Evolutionary conservation across 2,888 invertebrate genomes (phyloP).

Genomic region (Neria commutata): DNA sequence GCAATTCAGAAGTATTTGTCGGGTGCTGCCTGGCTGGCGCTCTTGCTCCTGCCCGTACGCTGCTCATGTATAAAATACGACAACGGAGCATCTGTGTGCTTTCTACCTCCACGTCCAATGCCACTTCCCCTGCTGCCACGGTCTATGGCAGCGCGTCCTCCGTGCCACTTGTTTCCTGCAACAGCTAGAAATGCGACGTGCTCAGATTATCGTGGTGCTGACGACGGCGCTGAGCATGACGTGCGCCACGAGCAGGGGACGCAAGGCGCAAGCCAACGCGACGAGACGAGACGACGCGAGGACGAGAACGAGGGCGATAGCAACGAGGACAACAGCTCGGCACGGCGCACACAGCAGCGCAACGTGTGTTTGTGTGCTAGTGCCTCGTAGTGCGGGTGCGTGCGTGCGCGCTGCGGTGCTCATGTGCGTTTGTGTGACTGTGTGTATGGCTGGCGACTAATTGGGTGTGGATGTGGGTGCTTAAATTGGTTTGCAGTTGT

Average conservation of each 20-base stretch:
- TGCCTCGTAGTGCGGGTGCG: background rate
- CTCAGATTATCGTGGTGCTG: slow-evolving; percentile 55
- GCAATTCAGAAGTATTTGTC: slow-evolving; percentile 59
- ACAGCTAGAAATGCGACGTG: slow-evolving; percentile 54
- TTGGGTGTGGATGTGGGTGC: slow-evolving; percentile 58
- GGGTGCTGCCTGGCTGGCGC: slow-evolving; percentile 36
- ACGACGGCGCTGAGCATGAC: slow-evolving; percentile 17
- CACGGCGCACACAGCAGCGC: background rate
- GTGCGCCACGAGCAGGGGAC: too few relatives aligned
- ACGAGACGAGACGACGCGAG: background rate
- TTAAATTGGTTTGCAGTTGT: slow-evolving; percentile 54
- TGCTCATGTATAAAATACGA: slow-evolving; percentile 15
- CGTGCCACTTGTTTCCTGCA: slow-evolving; percentile 29
- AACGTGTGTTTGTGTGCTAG: background rate
- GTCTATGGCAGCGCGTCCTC: background rate
- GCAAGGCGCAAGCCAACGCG: background rate
- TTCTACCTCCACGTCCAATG: slow-evolving; percentile 15
- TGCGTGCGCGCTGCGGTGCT: too few relatives aligned
- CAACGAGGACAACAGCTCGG: background rate
- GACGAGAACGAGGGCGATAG: background rate
- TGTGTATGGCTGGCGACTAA: slow-evolving; percentile 45
- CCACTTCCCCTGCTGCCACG: background rate
- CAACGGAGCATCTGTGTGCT: slow-evolving; percentile 27
- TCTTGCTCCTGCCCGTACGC: slow-evolving; percentile 39
- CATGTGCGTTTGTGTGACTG: slow-evolving; percentile 11